These are phyloP conservation scores for Belgica antarctica DNA, from an alignment of 2,888 invertebrate species.

Conservation along the genomic window DNA sequence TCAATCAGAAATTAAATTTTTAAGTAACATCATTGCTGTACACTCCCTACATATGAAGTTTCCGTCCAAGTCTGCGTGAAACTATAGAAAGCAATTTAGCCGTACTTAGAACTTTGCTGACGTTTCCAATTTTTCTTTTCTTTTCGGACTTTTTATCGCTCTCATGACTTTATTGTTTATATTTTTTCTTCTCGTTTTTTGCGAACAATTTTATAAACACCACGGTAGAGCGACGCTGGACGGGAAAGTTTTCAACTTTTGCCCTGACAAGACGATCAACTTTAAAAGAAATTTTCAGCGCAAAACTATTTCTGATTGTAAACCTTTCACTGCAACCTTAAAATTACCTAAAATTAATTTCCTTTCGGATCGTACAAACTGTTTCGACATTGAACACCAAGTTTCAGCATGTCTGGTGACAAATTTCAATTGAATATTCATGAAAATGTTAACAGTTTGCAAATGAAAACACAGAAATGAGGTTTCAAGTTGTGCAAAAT, in stretches of 20 bases:
- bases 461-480: not conserved
- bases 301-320: constrained; percentile 13
- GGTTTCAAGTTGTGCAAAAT: not conserved
- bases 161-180: constrained; percentile 38
- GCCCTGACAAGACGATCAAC: too few relatives aligned
- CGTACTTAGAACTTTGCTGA: constrained; percentile 41
- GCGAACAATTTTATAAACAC: not conserved
- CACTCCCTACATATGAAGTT: not conserved
- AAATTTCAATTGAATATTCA: constrained; percentile 2
- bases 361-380: not conserved
- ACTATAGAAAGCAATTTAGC: constrained; percentile 32
- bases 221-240: too few relatives aligned
- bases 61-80: not conserved
- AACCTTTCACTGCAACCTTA: not conserved
- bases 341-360: constrained; percentile 6
- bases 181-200: constrained; percentile 15
- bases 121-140: constrained; percentile 18
- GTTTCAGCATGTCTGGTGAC: constrained; percentile 5
- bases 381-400: not conserved
- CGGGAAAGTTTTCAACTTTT: too few relatives aligned
- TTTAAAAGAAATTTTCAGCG: not conserved
- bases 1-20: too few relatives aligned
- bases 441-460: constrained; percentile 23
- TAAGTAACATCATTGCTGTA: not conserved
- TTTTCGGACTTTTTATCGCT: constrained; percentile 35